Conservation (phyloP, 2,797 vertebrate genomes). For the Gastrophryne carolinensis region DNA sequence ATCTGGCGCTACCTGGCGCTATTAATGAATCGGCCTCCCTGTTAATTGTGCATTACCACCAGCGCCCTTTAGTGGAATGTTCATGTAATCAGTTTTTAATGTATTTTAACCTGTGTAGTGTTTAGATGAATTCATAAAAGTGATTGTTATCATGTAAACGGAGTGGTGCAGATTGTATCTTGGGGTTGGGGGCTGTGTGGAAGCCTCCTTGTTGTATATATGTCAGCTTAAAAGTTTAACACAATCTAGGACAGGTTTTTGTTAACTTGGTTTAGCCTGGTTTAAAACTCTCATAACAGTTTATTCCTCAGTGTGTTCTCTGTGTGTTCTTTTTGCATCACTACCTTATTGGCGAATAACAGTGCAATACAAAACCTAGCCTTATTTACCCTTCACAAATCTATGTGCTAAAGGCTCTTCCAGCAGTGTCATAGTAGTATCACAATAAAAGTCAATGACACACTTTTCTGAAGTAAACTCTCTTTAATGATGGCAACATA, state of each 20-base stretch:
- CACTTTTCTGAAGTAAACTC: slow-evolving; percentile 50
- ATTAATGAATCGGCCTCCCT: too few relatives aligned
- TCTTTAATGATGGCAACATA: slow-evolving; percentile 46
- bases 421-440: slow-evolving; percentile 26
- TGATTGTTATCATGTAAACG: too few relatives aligned
- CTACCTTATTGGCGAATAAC: slow-evolving; percentile 45
- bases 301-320: slow-evolving; percentile 22
- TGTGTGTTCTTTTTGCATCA: slow-evolving; percentile 37
- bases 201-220: too few relatives aligned
- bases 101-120: too few relatives aligned
- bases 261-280: background rate
- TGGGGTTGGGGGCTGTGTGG: too few relatives aligned
- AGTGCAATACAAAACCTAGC: slow-evolving; percentile 24
- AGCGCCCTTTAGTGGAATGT: too few relatives aligned
- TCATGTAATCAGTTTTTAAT: too few relatives aligned
- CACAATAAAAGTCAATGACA: slow-evolving; percentile 53
- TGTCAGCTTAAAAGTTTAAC: too few relatives aligned
- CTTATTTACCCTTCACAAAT: slow-evolving; percentile 47
- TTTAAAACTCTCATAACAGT: slow-evolving; percentile 6
- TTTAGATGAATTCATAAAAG: too few relatives aligned
- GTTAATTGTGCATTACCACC: too few relatives aligned
- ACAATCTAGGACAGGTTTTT: slow-evolving; percentile 25
- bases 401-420: slow-evolving; percentile 40
- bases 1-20: too few relatives aligned
- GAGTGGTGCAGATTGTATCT: too few relatives aligned